Base-by-base conservation (phyloP, 1,140 invertebrate species). In the Orius insidiosus region DNA sequence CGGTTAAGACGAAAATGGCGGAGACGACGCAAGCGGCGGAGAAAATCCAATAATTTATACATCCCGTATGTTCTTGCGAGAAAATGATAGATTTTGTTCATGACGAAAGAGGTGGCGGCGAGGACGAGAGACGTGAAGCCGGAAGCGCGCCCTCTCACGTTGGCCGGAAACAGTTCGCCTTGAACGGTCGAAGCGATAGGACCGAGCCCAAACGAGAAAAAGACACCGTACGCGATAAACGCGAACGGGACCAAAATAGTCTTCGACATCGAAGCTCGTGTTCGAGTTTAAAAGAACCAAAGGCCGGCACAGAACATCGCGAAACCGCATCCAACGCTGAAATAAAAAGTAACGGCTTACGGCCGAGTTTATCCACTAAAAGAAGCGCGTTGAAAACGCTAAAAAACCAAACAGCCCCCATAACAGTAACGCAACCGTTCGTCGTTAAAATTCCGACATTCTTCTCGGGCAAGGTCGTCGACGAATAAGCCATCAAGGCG, bases 31-130 rank as follows among this genome's bases (percentile, higher is more conserved):
- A 79, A 53, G 77, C 68, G 6, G 71, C 60, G 0, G 76, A 66
- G 60, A 90, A 90, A 8, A 77, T 68, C 60, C 90, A 89, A 9
- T 76, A 77, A 3, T 70, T 67, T 62, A 38, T 67, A 62, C 18
- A 66, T 63, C 8, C 71, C 72, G 18, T 74, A 63, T 1, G 54
- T 36, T n/a, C 64, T 58, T 14, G 47, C 53, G 33, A 58, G 35
- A 0, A 74, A 66, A 57, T 76, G 71, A 63, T 80, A 85, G 49
- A 78, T 72, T 56, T 78, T 78, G 24, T 80, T 81, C 10, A 81
- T 69, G 2, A 80, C 59, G 52, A 86, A 85, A 36, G 78, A 78
- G 49, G 75, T 72, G 2, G 76, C 53, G 58, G 78, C 82, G 36
- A 78, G 78, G 49, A 74, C 73, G 45, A 78, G 66, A 40, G 81